phyloP scores from a whole-genome alignment of 2,797 vertebrate genomes.

The Nyctibius grandis region DNA sequence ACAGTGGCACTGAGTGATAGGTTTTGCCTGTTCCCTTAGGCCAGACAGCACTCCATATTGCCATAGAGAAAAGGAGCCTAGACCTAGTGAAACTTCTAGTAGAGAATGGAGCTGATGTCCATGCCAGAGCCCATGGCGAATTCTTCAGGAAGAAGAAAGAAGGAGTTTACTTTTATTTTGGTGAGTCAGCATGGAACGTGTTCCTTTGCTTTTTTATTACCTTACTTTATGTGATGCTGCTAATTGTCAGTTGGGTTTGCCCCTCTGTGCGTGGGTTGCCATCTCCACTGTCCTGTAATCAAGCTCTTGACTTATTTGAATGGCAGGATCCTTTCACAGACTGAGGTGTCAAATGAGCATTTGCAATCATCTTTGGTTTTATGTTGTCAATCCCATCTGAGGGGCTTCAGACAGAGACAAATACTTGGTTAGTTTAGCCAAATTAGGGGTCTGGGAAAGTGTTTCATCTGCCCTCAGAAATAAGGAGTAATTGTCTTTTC shows the following conservation, averaged over 20 bases:
- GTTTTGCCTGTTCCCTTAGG: constrained; percentile 70
- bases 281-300: background rate
- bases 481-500: background rate
- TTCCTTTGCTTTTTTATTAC: background rate
- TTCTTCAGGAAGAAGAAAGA: constrained; percentile 86
- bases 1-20: background rate
- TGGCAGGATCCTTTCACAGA: background rate
- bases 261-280: background rate
- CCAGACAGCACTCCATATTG: constrained; percentile 91
- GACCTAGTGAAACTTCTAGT: constrained; percentile 82
- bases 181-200: constrained; percentile 65
- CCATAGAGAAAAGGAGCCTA: constrained; percentile 88
- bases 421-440: background rate
- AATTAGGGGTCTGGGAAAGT: background rate
- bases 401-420: background rate
- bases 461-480: background rate
- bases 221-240: background rate
- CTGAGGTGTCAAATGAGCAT: background rate
- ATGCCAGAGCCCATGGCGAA: constrained; percentile 82
- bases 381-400: background rate
- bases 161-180: constrained; percentile 89
- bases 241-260: background rate
- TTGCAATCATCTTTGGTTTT: background rate
- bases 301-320: background rate
- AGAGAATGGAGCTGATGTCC: constrained; percentile 86